Percentiles rank a stretch among this genome's conserved stretches.
Evolutionary conservation across 2,113 vertebrate genomes (phyloP).

Genomic region (Redunca redunca): DNA sequence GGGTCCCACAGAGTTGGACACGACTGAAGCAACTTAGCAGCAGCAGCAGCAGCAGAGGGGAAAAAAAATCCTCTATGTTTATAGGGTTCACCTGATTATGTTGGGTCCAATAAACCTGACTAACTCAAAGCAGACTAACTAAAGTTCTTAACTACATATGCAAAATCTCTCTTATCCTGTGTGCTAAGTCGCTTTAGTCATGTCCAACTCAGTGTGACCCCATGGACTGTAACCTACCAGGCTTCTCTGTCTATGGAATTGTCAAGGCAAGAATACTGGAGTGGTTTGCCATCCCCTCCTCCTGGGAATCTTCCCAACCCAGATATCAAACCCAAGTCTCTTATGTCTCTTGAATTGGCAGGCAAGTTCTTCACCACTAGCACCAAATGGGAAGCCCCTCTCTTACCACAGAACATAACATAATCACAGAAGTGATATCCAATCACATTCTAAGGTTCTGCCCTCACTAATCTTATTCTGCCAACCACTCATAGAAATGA

Average conservation of each 20-base stretch:
- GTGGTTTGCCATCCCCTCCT: not conserved
- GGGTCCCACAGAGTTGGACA: no score
- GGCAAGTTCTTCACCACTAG: not conserved
- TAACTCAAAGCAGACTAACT: not conserved
- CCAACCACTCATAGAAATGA: not conserved
- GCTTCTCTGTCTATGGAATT: not conserved
- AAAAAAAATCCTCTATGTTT: not conserved
- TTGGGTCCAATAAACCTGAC: not conserved
- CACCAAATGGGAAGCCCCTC: not conserved
- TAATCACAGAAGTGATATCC: not conserved
- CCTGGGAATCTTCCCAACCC: not conserved
- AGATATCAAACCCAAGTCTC: not conserved
- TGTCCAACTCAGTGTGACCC: not conserved
- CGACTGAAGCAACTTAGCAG: no score
- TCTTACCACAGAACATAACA: not conserved
- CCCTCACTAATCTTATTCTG: not conserved
- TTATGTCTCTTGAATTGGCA: not conserved
- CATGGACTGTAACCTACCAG: not conserved
- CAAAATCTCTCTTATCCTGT: not conserved
- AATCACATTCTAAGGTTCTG: not conserved
- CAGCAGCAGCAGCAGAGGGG: not conserved
- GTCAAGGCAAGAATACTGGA: not conserved
- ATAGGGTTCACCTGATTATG: not conserved
- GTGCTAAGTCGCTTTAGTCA: not conserved
- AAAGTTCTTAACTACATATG: not conserved